A percentile compares a stretch with the other conserved stretches of the same genome.
These are phyloP conservation scores for Chaenogobius annularis DNA, from an alignment of 2,113 vertebrate genomes.

Conservation along the genomic window DNA sequence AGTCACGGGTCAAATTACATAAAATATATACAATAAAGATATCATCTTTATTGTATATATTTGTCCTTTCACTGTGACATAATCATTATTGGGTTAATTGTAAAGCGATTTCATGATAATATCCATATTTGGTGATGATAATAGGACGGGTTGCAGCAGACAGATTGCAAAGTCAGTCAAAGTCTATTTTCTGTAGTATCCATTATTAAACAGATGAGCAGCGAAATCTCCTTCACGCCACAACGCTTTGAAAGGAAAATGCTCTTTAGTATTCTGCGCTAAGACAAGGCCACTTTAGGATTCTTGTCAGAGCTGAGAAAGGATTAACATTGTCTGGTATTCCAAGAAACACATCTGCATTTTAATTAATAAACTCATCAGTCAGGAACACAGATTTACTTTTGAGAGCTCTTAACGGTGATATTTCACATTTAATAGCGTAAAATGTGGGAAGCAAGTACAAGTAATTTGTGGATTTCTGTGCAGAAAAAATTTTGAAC, in stretches of 20 bases:
- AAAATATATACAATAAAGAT: too few relatives aligned
- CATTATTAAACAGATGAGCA: constrained; percentile 71
- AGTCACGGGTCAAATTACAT: too few relatives aligned
- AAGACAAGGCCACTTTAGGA: constrained; percentile 42
- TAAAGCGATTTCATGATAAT: background rate
- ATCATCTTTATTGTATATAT: too few relatives aligned
- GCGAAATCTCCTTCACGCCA: constrained; percentile 52
- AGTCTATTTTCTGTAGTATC: constrained; percentile 52
- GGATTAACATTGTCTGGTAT: constrained; percentile 48
- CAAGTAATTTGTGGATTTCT: too few relatives aligned
- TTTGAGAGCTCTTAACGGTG: too few relatives aligned
- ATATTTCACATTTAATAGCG: too few relatives aligned
- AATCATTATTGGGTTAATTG: too few relatives aligned
- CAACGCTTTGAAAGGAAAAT: constrained; percentile 53
- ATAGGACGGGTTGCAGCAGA: constrained; percentile 44
- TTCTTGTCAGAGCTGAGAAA: constrained; percentile 38
- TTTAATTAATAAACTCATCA: constrained; percentile 41
- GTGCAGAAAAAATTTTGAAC: too few relatives aligned
- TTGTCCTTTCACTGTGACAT: too few relatives aligned
- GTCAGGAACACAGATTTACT: constrained; percentile 9
- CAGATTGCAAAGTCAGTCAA: constrained; percentile 38
- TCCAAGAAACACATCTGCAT: constrained; percentile 42
- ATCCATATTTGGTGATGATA: constrained; percentile 37
- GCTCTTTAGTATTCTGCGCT: constrained; percentile 52
- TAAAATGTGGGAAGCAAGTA: too few relatives aligned